Conservation (phyloP, 2,113 vertebrate species). For the Pelecanus crispus region DNA sequence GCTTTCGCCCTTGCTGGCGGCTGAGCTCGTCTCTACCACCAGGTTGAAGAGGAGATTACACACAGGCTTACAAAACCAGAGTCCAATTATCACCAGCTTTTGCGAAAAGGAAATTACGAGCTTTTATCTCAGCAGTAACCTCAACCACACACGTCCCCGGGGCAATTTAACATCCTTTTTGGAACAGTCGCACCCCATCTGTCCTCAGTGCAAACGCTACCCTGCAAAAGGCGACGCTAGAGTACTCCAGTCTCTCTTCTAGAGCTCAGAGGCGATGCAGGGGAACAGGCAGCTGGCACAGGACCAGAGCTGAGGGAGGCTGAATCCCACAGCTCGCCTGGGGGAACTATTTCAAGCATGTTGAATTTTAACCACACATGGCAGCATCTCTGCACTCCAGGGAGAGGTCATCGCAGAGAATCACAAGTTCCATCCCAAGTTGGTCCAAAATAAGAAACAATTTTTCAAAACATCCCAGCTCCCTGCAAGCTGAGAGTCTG, state of each 20-base stretch:
- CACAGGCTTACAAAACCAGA: background rate
- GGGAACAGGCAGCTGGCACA: conserved; percentile 5
- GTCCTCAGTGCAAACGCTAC: background rate
- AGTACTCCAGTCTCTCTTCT: background rate
- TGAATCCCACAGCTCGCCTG: background rate
- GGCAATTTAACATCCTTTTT: rapidly evolving
- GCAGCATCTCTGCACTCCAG: background rate
- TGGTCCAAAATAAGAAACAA: conserved; percentile 34
- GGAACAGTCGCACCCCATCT: background rate
- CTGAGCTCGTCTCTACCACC: background rate
- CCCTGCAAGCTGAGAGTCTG: background rate
- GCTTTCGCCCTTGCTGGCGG: background rate
- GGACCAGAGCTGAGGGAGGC: background rate
- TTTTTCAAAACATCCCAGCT: conserved; percentile 23
- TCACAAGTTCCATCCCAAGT: background rate
- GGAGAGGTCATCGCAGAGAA: conserved; percentile 21
- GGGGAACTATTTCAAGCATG: conserved; percentile 34
- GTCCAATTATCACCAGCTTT: background rate
- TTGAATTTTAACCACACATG: conserved; percentile 37
- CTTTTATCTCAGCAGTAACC: background rate
- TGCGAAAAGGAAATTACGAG: background rate
- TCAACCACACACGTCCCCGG: rapidly evolving
- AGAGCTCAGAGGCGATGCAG: background rate
- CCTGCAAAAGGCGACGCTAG: background rate
- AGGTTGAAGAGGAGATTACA: background rate